Percentiles rank a stretch among this genome's conserved stretches.
Evolutionary conservation across 2,797 vertebrate genomes (phyloP).

Genomic region (Coracias cyanogaster): DNA sequence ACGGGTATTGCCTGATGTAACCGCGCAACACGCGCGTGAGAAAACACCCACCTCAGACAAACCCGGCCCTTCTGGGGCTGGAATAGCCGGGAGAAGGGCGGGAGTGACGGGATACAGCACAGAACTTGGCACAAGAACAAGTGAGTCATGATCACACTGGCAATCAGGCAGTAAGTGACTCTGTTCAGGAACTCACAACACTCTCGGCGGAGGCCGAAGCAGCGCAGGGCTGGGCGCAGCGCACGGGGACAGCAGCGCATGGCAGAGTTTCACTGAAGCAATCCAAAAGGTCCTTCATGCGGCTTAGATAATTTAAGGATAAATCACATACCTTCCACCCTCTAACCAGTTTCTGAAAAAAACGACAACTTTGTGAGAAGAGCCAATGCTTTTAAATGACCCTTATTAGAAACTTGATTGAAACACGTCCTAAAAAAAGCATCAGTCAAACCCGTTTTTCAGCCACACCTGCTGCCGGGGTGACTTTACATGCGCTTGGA

Average conservation of each 20-base stretch:
- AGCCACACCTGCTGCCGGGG: slow-evolving; percentile 23
- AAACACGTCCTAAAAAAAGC: not conserved
- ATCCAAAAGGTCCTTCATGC: slow-evolving; percentile 74
- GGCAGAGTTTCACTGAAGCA: slow-evolving; percentile 21
- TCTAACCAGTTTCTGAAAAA: slow-evolving; percentile 5
- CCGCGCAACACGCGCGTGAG: slow-evolving; percentile 70
- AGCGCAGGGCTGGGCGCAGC: slow-evolving; percentile 23
- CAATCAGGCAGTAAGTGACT: slow-evolving; percentile 40
- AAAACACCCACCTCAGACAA: slow-evolving; percentile 38
- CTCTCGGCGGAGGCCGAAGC: slow-evolving; percentile 38
- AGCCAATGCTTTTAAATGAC: slow-evolving; percentile 6
- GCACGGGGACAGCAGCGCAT: slow-evolving; percentile 20
- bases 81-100: not conserved
- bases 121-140: slow-evolving; percentile 72
- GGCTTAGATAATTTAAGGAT: slow-evolving; percentile 44
- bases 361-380: not conserved
- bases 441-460: slow-evolving; percentile 68
- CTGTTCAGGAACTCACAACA: slow-evolving; percentile 51
- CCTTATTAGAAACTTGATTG: not conserved
- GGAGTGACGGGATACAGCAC: slow-evolving; percentile 51
- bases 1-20: slow-evolving; percentile 20
- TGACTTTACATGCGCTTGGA: slow-evolving; percentile 85
- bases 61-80: slow-evolving; percentile 7
- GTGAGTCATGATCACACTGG: slow-evolving; percentile 60
- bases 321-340: slow-evolving; percentile 18